phyloP scores from a whole-genome alignment of 2,888 invertebrate species.

The Charanyca ferruginea region DNA sequence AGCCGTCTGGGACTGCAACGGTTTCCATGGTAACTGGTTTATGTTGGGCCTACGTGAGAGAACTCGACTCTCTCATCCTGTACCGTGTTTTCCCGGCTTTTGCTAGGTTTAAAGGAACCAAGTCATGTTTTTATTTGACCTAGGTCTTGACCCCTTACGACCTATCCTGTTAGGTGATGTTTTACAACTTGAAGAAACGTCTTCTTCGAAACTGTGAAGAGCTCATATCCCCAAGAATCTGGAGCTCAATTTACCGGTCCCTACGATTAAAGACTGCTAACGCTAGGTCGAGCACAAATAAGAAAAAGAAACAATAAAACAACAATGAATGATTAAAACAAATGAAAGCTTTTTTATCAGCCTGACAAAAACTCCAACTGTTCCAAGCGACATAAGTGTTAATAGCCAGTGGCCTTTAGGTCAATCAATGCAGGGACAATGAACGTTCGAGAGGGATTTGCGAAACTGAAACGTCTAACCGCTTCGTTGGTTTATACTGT shows the following conservation, averaged over 20 bases:
- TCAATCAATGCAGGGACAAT: constrained; percentile 33
- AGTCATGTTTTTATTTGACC: constrained; percentile 19
- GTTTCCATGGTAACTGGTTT: constrained; percentile 57
- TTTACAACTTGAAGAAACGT: background rate
- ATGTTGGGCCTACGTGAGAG: constrained; percentile 40
- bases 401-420: constrained; percentile 11
- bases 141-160: constrained; percentile 21
- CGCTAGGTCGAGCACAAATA: background rate
- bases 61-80: constrained; percentile 49
- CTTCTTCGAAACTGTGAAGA: background rate
- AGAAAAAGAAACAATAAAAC: background rate
- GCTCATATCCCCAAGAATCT: no score
- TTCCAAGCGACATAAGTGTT: constrained; percentile 12
- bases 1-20: constrained; percentile 52
- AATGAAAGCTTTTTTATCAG: background rate
- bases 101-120: constrained; percentile 26
- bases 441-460: constrained; percentile 24
- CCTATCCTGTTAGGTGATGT: no score
- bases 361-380: background rate
- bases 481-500: constrained; percentile 17
- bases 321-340: no score
- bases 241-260: background rate
- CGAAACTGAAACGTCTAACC: constrained; percentile 6
- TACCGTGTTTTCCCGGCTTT: constrained; percentile 30
- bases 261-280: background rate